phyloP scores from a whole-genome alignment of 2,888 invertebrate species.

The Leucophenga maculata region DNA sequence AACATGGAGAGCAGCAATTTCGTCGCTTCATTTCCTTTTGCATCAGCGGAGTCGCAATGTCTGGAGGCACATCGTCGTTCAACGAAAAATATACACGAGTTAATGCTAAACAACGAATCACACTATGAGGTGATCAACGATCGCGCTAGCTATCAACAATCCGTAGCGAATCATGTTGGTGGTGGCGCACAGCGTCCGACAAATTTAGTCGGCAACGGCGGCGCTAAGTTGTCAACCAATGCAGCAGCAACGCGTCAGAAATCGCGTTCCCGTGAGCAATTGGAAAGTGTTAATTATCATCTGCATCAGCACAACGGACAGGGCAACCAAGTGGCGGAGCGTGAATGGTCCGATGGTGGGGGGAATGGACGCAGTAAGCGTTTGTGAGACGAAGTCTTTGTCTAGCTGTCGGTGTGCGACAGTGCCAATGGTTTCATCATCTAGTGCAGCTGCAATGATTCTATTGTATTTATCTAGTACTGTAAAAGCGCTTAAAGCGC shows the following conservation, averaged over 20 bases:
- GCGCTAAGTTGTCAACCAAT: neutral
- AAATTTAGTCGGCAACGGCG: slow-evolving; percentile 19
- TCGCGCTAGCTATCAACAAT: slow-evolving; percentile 23
- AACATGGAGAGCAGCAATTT: slow-evolving; percentile 43
- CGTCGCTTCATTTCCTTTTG: slow-evolving; percentile 70
- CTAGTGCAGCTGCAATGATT: slow-evolving; percentile 15
- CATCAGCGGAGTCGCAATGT: slow-evolving; percentile 71
- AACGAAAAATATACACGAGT: slow-evolving; percentile 68
- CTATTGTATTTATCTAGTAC: too few species aligned
- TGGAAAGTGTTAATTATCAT: slow-evolving; percentile 37
- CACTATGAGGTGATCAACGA: slow-evolving; percentile 76
- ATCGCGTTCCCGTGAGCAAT: slow-evolving; percentile 51
- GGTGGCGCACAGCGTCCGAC: slow-evolving; percentile 31
- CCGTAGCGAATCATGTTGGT: neutral
- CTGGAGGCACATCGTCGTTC: slow-evolving; percentile 72
- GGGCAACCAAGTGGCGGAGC: slow-evolving; percentile 58
- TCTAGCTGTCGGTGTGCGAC: slow-evolving; percentile 53
- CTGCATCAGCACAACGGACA: too few species aligned
- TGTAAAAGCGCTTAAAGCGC: slow-evolving; percentile 9
- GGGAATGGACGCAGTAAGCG: slow-evolving; percentile 58
- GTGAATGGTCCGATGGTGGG: slow-evolving; percentile 69
- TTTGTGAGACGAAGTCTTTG: slow-evolving; percentile 72
- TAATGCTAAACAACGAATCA: slow-evolving; percentile 74
- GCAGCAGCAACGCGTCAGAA: slow-evolving; percentile 34
- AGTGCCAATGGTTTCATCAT: slow-evolving; percentile 40